These are phyloP conservation scores for Anastrepha ludens DNA, from an alignment of 1,140 invertebrate species.

Conservation along the genomic window DNA sequence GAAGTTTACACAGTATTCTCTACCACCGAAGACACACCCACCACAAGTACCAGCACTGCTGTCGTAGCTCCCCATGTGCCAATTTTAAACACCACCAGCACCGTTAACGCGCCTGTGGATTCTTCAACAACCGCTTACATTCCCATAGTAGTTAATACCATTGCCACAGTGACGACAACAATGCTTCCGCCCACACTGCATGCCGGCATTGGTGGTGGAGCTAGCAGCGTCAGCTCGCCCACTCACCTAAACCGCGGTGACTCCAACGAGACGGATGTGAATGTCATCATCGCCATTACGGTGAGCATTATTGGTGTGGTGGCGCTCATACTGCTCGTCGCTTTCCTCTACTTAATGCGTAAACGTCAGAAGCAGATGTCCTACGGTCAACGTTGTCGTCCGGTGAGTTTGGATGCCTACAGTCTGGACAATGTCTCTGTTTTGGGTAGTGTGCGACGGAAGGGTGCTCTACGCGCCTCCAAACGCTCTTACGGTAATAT, in stretches of 20 bases:
- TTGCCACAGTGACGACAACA: conserved; percentile 45
- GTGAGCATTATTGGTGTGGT: conserved; percentile 77
- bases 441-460: conserved; percentile 84
- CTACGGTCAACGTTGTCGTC: conserved; percentile 90
- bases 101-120: not conserved
- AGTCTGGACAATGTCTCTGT: conserved; percentile 92
- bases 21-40: conserved; percentile 53
- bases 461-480: conserved; percentile 81
- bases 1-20: conserved; percentile 55
- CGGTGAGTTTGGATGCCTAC: conserved; percentile 90
- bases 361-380: conserved; percentile 81
- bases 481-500: conserved; percentile 93
- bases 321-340: conserved; percentile 79
- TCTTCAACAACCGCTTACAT: not conserved
- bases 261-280: conserved; percentile 68
- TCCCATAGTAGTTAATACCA: conserved; percentile 16
- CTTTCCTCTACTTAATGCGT: conserved; percentile 82
- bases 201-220: conserved; percentile 19
- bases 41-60: not conserved
- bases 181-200: conserved; percentile 50
- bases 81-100: not conserved
- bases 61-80: not conserved
- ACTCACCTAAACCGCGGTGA: not conserved
- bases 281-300: conserved; percentile 76
- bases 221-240: conserved; percentile 3